Evolutionary conservation across 2,113 vertebrate species (phyloP), one percentile per base, ranked within the genome.

Genomic region (Trichechus manatus): DNA sequence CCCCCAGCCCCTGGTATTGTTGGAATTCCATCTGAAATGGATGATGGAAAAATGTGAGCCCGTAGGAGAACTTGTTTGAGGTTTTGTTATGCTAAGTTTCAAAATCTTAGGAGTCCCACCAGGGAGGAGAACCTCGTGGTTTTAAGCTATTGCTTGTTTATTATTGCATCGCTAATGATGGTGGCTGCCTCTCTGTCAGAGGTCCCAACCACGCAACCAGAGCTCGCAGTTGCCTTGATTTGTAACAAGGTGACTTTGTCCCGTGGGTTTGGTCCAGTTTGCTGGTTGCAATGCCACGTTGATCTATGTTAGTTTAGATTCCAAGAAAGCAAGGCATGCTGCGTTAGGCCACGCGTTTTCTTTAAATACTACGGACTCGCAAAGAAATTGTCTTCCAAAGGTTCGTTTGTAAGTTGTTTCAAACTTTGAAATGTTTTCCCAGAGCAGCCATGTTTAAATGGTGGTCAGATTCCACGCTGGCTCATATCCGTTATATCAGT

Each of bases 81-180:
- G 63, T 80, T 78, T 47, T 56, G 11, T 95, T 47, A n/a, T 8
- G 61, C 80, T 66, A 7, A 64, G 64, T 47, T 47, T 72, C 19
- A 44, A 50, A 86, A 70, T 22, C 8, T 3, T 19, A 36, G 90
- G 47, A 72, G 10, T 81, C 56, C 47, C 23, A 3, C 39, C 6
- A 2, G 22, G 72, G 25, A 19, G 56, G 29, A 53, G 3, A 5
- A 29, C 6, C 23, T 9, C 6, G 8, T 17, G 64, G 31, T 15
- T 50, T 39, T 8, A 31, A 59, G 56, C 14, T 1, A 1, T 33
- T 29, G 70, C n/a, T 7, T 75, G 1, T 83, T 50, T 22, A 3
- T 68, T 11, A 1, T 11, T 1, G 1, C 4, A 0, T 27, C 31
- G 2, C 39, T 0, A 0, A 2, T 0, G 0, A 36, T 7, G 31